Percentiles rank a stretch among this genome's conserved stretches.
Conservation (phyloP, 2,113 vertebrate species). For the Patagioenas fasciata region DNA sequence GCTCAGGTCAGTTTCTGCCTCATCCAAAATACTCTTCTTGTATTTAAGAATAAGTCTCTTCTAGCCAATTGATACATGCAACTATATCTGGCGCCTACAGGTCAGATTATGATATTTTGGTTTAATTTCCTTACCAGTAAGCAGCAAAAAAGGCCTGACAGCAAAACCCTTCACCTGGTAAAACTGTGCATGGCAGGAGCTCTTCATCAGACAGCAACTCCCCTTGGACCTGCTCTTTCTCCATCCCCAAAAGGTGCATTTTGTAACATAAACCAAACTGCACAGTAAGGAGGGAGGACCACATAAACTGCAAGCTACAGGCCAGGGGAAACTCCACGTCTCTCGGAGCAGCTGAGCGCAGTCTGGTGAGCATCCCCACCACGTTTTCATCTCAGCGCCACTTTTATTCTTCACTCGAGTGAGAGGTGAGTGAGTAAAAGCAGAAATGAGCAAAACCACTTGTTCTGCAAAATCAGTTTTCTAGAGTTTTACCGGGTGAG, state of each 20-base stretch:
- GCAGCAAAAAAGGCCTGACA: not conserved
- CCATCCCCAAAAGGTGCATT: not conserved
- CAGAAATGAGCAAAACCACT: not conserved
- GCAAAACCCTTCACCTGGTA: too few species aligned
- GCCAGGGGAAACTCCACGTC: not conserved
- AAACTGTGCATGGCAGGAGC: not conserved
- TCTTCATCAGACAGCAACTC: not conserved
- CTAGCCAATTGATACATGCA: not conserved
- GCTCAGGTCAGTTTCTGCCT: not conserved
- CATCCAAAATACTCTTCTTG: not conserved
- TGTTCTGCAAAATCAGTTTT: not conserved
- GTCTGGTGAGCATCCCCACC: fast-evolving
- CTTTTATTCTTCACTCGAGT: not conserved
- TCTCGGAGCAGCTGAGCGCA: not conserved
- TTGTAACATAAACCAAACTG: not conserved
- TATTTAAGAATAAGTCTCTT: not conserved
- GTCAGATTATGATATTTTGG: not conserved
- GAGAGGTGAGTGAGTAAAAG: fast-evolving
- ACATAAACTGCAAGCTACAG: not conserved
- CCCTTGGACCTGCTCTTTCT: not conserved
- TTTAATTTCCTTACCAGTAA: not conserved
- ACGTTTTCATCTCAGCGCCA: not conserved
- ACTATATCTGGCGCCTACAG: not conserved
- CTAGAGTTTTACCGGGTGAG: not conserved
- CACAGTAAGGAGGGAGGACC: not conserved